Conservation (phyloP, 2,888 invertebrate genomes). For the Petrolisthes manimaculis region DNA sequence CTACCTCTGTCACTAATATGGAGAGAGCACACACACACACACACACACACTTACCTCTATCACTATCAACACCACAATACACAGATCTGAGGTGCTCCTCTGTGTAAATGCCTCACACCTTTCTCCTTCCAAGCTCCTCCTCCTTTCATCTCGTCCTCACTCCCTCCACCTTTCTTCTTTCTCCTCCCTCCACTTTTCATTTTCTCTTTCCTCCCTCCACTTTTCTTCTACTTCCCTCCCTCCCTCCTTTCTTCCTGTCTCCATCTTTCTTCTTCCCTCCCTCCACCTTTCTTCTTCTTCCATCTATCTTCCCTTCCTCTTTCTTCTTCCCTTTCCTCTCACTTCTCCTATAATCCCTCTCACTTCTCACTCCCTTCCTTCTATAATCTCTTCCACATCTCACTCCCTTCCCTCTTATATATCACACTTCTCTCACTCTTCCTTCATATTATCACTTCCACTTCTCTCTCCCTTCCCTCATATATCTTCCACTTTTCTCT, state of each 20-base stretch:
- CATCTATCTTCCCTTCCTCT: not conserved
- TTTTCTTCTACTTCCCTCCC: not conserved
- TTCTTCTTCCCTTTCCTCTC: not conserved
- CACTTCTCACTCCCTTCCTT: not conserved
- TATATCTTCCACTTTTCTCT: no score
- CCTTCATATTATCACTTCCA: not conserved
- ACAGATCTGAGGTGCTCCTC: not conserved
- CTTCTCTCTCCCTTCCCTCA: not conserved
- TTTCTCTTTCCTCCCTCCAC: not conserved
- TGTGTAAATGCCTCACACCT: not conserved
- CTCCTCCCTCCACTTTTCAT: not conserved
- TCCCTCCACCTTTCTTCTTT: not conserved
- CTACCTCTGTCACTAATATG: not conserved
- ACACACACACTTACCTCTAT: not conserved
- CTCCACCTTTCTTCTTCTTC: not conserved
- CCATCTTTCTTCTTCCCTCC: not conserved
- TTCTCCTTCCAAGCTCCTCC: not conserved
- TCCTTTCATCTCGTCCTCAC: not conserved
- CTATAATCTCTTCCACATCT: not conserved
- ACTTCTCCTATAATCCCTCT: not conserved
- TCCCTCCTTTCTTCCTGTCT: not conserved
- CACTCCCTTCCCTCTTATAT: not conserved
- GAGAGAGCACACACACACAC: not conserved
- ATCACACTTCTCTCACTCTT: not conserved
- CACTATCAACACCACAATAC: not conserved